Percentiles rank a stretch among this genome's conserved stretches.
Evolutionary conservation across 2,797 vertebrate genomes (phyloP).

Genomic region (Oryzias dopingdopingensis): DNA sequence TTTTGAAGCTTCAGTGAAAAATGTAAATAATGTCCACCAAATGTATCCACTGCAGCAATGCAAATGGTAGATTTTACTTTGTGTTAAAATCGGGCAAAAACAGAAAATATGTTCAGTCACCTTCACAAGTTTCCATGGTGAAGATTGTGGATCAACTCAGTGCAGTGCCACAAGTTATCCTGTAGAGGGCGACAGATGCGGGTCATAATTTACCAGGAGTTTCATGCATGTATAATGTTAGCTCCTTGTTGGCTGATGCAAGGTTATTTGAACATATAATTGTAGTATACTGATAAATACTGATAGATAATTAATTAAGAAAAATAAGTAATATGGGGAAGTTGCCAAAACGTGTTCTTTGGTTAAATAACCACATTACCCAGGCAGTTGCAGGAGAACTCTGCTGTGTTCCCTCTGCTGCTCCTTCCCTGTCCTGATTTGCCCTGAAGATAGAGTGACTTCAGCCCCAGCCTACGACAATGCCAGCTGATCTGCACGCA

Average conservation of each 20-base stretch:
- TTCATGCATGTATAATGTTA: background rate
- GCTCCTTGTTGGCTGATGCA: background rate
- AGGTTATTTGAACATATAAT: background rate
- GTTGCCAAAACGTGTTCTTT: background rate
- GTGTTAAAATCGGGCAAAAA: background rate
- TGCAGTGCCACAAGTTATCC: slow-evolving; percentile 80
- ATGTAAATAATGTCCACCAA: background rate
- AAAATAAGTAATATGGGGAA: background rate
- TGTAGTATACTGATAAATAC: background rate
- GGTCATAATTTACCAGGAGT: background rate
- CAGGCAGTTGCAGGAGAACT: slow-evolving; percentile 87
- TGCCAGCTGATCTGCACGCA: slow-evolving; percentile 52
- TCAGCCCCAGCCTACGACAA: slow-evolving; percentile 77
- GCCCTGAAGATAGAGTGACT: slow-evolving; percentile 85
- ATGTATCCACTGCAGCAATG: background rate
- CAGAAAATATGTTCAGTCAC: slow-evolving; percentile 43
- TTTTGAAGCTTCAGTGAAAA: no score
- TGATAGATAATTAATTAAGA: background rate
- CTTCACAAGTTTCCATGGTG: slow-evolving; percentile 84
- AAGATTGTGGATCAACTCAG: slow-evolving; percentile 83
- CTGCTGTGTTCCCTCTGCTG: slow-evolving; percentile 83
- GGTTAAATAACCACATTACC: slow-evolving; percentile 64
- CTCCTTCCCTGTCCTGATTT: slow-evolving; percentile 83
- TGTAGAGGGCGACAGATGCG: slow-evolving; percentile 71
- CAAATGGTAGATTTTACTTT: background rate